Evolutionary conservation across 2,888 invertebrate species (phyloP).

Genomic region (Trachelus tabidus): DNA sequence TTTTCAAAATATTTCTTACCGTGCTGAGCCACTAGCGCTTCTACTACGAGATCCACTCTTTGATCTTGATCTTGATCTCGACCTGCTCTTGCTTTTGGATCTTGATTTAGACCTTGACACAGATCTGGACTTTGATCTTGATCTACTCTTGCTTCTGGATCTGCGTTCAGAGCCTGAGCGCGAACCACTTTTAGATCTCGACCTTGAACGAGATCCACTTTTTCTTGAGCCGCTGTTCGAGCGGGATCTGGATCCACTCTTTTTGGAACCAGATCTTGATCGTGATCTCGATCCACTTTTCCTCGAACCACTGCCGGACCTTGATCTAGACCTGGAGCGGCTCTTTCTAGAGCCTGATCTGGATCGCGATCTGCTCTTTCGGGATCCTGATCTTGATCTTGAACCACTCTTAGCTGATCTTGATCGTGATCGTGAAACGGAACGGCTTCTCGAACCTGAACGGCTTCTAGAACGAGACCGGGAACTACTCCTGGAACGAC

Average conservation of each 20-base stretch:
- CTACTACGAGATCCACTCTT: constrained; percentile 53
- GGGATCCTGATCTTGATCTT: constrained; percentile 41
- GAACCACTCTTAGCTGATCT: constrained; percentile 42
- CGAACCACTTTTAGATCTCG: constrained; percentile 65
- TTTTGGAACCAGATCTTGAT: constrained; percentile 59
- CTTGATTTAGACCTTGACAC: constrained; percentile 43
- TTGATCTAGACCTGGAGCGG: constrained; percentile 32
- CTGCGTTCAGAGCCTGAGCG: constrained; percentile 49
- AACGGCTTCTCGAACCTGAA: constrained; percentile 55
- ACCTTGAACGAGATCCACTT: constrained; percentile 36
- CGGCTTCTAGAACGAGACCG: constrained; percentile 60
- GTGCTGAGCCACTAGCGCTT: constrained; percentile 54
- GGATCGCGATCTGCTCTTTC: constrained; percentile 61
- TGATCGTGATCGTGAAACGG: constrained; percentile 65
- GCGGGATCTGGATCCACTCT: constrained; percentile 58
- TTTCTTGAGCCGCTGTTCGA: constrained; percentile 41
- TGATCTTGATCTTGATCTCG: constrained; percentile 54
- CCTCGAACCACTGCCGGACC: constrained; percentile 27
- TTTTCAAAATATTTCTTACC: constrained; percentile 32
- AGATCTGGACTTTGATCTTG: constrained; percentile 43
- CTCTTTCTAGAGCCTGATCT: constrained; percentile 50
- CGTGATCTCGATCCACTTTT: constrained; percentile 51
- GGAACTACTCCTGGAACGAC: constrained; percentile 44
- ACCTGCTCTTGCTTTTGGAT: constrained; percentile 44
- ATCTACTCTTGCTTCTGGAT: constrained; percentile 41